Evolutionary conservation across 2,113 vertebrate species (phyloP).

Genomic region (Platichthys stellatus): DNA sequence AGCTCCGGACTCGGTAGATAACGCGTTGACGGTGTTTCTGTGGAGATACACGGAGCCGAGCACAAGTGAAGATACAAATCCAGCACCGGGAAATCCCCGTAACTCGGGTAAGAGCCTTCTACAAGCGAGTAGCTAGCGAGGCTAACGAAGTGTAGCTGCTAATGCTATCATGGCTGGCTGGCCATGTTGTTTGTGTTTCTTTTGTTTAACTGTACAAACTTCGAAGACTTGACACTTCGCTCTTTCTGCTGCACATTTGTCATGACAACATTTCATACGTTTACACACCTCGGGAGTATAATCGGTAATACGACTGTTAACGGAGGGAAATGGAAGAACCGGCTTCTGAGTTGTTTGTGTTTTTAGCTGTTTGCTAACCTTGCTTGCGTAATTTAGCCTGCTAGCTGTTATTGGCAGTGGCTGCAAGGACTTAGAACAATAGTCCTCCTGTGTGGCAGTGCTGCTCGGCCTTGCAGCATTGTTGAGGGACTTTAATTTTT

Average conservation of each 20-base stretch:
- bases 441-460: constrained; percentile 25
- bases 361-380: constrained; percentile 63
- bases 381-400: constrained; percentile 44
- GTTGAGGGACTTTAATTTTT: constrained; percentile 12
- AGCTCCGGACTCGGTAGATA: no score
- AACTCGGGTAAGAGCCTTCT: constrained; percentile 67
- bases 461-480: not conserved
- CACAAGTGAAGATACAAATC: not conserved
- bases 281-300: fast-evolving
- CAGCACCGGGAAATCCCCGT: constrained; percentile 1
- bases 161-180: constrained; percentile 34
- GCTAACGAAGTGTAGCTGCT: constrained; percentile 53
- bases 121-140: constrained; percentile 36
- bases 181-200: constrained; percentile 61
- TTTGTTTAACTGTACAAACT: constrained; percentile 56
- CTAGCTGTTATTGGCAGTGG: constrained; percentile 2
- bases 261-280: fast-evolving
- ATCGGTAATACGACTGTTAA: no score
- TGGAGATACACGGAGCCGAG: no score
- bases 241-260: fast-evolving
- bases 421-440: constrained; percentile 38
- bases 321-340: not conserved
- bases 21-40: no score
- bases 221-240: not conserved
- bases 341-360: constrained; percentile 53